Evolutionary conservation across 2,888 invertebrate species (phyloP).

Genomic region (Tachina fera): DNA sequence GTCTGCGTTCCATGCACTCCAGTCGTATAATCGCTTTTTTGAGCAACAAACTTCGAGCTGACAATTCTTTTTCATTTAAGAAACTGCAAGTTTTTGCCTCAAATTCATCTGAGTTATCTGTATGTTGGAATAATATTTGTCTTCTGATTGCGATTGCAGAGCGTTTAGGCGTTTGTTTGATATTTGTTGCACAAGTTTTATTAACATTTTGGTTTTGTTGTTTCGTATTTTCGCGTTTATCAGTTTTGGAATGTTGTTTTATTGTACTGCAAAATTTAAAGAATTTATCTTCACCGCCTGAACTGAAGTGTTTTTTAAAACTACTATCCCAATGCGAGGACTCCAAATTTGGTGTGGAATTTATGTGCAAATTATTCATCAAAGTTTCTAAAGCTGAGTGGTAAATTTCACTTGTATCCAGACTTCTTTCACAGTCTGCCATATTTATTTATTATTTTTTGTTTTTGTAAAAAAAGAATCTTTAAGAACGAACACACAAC

Average conservation of each 20-base stretch:
- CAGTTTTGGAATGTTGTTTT: conserved; percentile 24
- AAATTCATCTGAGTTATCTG: conserved; percentile 38
- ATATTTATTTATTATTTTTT: conserved; percentile 27
- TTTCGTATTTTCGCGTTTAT: conserved; percentile 3
- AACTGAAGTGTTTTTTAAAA: conserved; percentile 4
- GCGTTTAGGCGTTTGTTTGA: conserved; percentile 57
- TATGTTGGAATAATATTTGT: conserved; percentile 35
- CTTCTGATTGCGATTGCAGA: conserved; percentile 36
- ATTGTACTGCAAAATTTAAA: conserved; percentile 62
- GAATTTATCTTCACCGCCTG: conserved; percentile 37
- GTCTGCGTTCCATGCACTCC: conserved; percentile 72
- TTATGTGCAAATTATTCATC: conserved; percentile 55
- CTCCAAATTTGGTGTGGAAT: conserved; percentile 43
- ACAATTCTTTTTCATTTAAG: conserved; percentile 71
- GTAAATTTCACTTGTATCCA: conserved; percentile 54
- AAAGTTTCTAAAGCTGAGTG: conserved; percentile 58
- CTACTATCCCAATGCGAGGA: conserved; percentile 25
- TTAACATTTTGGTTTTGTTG: conserved; percentile 11
- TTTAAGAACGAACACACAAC: conserved; percentile 28
- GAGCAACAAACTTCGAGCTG: conserved; percentile 69
- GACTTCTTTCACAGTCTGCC: conserved; percentile 41
- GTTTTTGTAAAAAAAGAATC: neutral
- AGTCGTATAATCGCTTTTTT: conserved; percentile 68
- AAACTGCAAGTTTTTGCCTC: conserved; percentile 70
- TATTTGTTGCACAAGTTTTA: neutral